Base-by-base conservation (phyloP, 2,888 invertebrate species). In the Tiphia femorata region DNA sequence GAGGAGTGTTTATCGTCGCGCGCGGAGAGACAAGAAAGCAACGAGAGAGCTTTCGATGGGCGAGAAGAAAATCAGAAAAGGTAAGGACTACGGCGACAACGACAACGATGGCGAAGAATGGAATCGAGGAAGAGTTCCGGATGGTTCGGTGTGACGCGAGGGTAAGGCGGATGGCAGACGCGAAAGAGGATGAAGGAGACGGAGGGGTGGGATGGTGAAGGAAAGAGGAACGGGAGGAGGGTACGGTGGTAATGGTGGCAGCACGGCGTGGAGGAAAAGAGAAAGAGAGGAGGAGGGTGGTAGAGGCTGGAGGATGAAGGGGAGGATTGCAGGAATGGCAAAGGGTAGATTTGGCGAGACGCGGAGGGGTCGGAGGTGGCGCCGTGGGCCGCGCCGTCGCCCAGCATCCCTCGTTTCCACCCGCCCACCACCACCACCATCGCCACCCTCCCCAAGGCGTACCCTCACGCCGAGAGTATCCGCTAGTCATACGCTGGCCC, bases 331-430 rank as follows among this genome's bases (percentile, higher is more conserved):
- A 17, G 16, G 41, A 29, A 50, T 21, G 44, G 27, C 16, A 25
- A 20, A 29, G 33, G 16, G 27, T 27, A 16, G 42, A 42, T 27
- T 25, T 10, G 12, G 33, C 4, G 33, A 19, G 42, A 65, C 44
- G 55, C 41, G 63, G 60, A 57, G 58, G 67, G 61, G 64, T 61
- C 52, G 71, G 67, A 77, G 74, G 75, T 77, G 82, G 80, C 80
- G 81, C 83, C 79, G 80, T 77, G 67, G 75, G 78, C 80, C 80
- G 83, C 80, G 80, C 83, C 79, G 83, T 81, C 79, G 82, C 82
- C 76, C 82, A 82, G 80, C 82, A 81, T 80, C 80, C 81, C 76
- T 69, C 67, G 66, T 56, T 62, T 70, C 70, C 72, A 73, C 70
- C 75, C 77, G 70, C 73, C 77, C 67, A n/a, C n/a, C n/a, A n/a